These are phyloP conservation scores for Aphaenogaster ashmeadi DNA, from an alignment of 1,140 invertebrate genomes.

Conservation along the genomic window DNA sequence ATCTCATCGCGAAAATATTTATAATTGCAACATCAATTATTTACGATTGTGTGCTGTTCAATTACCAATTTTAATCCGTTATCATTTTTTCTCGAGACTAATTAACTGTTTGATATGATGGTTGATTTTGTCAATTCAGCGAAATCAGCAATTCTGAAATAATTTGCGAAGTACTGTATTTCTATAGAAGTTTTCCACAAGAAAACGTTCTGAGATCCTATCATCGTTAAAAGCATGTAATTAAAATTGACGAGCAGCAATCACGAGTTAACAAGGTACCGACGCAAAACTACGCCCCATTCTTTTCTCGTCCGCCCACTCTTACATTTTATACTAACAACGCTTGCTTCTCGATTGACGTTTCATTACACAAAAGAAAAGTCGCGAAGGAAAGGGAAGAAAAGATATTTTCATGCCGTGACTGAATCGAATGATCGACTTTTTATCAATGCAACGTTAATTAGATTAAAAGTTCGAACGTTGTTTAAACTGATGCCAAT, in stretches of 20 bases:
- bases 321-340: slow-evolving; percentile 41
- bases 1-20: slow-evolving; percentile 24
- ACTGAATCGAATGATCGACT: not conserved
- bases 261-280: slow-evolving; percentile 55
- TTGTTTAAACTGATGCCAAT: not conserved
- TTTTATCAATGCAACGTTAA: slow-evolving; percentile 24
- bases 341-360: slow-evolving; percentile 40
- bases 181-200: slow-evolving; percentile 35
- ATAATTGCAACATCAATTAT: slow-evolving; percentile 51
- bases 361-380: slow-evolving; percentile 54
- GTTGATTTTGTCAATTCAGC: slow-evolving; percentile 24
- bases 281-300: slow-evolving; percentile 6
- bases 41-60: slow-evolving; percentile 14
- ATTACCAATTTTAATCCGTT: slow-evolving; percentile 39
- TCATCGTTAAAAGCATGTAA: slow-evolving; percentile 55
- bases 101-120: slow-evolving; percentile 35
- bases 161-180: not conserved
- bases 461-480: slow-evolving; percentile 1
- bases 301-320: slow-evolving; percentile 12
- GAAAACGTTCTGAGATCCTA: slow-evolving; percentile 32
- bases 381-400: not conserved
- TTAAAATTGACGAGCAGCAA: slow-evolving; percentile 62
- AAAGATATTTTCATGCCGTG: slow-evolving; percentile 17
- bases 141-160: slow-evolving; percentile 16
- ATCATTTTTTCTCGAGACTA: slow-evolving; percentile 5